A percentile compares a stretch with the other conserved stretches of the same genome.
These are phyloP conservation scores for Drosophila insularis DNA, from an alignment of 1,140 invertebrate genomes.

Conservation along the genomic window DNA sequence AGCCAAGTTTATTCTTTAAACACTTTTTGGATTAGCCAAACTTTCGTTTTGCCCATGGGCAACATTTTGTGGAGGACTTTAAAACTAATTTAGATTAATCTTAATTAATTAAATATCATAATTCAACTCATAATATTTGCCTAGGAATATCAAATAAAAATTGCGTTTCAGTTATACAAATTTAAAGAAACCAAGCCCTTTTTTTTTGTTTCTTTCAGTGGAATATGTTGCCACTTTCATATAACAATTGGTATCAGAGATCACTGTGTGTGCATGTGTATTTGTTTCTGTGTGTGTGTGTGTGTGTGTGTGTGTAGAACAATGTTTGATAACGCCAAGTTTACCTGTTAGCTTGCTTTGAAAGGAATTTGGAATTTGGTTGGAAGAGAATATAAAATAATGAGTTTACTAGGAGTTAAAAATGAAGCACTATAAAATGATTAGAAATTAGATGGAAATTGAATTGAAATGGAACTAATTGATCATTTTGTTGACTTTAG, in stretches of 20 bases:
- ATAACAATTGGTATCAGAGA: constrained; percentile 5
- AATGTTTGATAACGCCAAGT: constrained; percentile 5
- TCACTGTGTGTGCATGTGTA: neutral
- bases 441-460: constrained; percentile 1
- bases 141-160: too few species aligned
- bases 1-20: too few species aligned
- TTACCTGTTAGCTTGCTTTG: neutral
- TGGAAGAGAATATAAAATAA: neutral
- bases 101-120: too few species aligned
- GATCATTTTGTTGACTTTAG: constrained; percentile 25
- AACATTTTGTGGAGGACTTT: too few species aligned
- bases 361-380: constrained; percentile 2
- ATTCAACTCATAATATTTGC: too few species aligned
- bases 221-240: neutral
- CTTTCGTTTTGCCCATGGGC: too few species aligned
- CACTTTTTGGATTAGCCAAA: too few species aligned
- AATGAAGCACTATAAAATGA: constrained; percentile 3
- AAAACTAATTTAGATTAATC: too few species aligned
- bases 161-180: too few species aligned
- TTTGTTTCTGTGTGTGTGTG: neutral
- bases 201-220: neutral
- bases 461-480: constrained; percentile 50
- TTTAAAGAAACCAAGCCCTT: too few species aligned
- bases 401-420: neutral
- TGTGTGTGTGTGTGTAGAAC: neutral